phyloP scores from a whole-genome alignment of 2,113 vertebrate species.

The Procavia capensis region DNA sequence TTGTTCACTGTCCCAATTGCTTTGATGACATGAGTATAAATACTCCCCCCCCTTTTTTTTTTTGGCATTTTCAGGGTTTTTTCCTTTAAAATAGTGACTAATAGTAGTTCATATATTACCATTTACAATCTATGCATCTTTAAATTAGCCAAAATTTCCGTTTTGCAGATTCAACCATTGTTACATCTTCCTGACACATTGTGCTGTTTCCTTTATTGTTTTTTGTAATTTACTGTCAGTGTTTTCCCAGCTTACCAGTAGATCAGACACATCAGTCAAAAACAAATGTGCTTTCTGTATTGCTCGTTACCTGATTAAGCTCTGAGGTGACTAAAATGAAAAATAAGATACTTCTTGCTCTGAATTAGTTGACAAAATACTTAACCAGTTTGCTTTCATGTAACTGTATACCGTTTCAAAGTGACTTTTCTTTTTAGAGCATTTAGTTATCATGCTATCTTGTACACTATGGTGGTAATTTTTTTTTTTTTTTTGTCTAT shows the following conservation, averaged over 20 bases:
- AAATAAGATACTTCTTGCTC: neutral
- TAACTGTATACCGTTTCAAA: slow-evolving; percentile 52
- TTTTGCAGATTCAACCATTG: slow-evolving; percentile 11
- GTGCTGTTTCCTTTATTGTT: neutral
- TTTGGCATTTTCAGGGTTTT: no score
- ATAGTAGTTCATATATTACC: neutral
- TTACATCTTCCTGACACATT: neutral
- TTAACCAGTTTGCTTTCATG: slow-evolving; percentile 73
- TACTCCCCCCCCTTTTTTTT: no score
- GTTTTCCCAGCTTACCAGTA: neutral
- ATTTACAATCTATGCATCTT: neutral
- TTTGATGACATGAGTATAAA: slow-evolving; percentile 81
- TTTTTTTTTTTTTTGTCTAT: neutral
- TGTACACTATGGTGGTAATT: neutral
- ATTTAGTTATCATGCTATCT: neutral
- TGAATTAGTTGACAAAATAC: neutral
- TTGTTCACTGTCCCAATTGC: no score
- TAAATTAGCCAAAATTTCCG: neutral
- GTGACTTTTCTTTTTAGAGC: slow-evolving; percentile 1
- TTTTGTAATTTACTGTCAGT: neutral
- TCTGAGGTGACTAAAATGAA: neutral
- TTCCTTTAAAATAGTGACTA: neutral
- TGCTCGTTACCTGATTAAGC: neutral
- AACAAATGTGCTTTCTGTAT: neutral
- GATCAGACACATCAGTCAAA: neutral